phyloP scores from a whole-genome alignment of 2,797 vertebrate genomes.

The Paramormyrops hopkinsi region DNA sequence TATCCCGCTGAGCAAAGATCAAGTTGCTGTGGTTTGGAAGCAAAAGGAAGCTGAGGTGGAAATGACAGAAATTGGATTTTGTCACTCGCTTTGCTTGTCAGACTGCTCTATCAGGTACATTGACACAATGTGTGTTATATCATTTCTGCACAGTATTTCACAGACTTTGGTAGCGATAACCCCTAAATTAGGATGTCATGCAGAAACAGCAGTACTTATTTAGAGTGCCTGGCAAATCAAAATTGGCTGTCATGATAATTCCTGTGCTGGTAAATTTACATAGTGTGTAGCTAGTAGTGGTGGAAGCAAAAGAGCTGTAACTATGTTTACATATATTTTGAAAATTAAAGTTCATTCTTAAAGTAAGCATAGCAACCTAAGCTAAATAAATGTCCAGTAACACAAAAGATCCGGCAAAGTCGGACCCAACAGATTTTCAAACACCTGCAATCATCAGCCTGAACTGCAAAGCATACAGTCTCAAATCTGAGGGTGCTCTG shows the following conservation, averaged over 20 bases:
- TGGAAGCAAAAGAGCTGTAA: neutral
- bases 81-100: neutral
- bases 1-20: slow-evolving; percentile 26
- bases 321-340: neutral
- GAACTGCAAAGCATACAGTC: neutral
- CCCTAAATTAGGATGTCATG: neutral
- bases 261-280: neutral
- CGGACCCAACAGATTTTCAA: neutral
- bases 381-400: neutral
- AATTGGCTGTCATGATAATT: neutral
- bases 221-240: slow-evolving; percentile 1
- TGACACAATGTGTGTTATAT: neutral
- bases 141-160: neutral
- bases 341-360: neutral
- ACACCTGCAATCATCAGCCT: neutral
- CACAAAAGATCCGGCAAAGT: neutral
- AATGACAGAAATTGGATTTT: neutral
- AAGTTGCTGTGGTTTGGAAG: slow-evolving; percentile 21
- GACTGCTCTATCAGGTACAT: neutral
- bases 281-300: neutral
- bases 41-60: neutral
- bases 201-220: neutral
- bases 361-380: neutral
- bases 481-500: neutral
- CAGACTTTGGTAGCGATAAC: neutral